These are phyloP conservation scores for Eupeodes luniger DNA, from an alignment of 2,888 invertebrate genomes.

Conservation along the genomic window DNA sequence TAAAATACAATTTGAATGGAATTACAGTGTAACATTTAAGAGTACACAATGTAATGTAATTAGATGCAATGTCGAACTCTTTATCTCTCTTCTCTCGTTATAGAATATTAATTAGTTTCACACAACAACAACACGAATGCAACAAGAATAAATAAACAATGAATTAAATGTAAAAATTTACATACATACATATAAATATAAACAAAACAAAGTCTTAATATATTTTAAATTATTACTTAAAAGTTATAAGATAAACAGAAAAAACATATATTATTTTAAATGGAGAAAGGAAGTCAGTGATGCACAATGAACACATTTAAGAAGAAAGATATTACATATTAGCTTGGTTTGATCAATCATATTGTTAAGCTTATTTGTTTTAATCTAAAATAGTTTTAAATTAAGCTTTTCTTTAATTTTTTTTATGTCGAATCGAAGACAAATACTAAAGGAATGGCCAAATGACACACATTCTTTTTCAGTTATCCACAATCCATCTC, in stretches of 20 bases:
- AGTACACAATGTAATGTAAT: slow-evolving; percentile 22
- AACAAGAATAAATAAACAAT: slow-evolving; percentile 41
- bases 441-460: no score
- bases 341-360: slow-evolving; percentile 43
- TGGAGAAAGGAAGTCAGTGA: not conserved
- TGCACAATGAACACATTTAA: not conserved
- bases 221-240: not conserved
- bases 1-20: slow-evolving; percentile 33
- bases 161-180: not conserved
- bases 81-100: slow-evolving; percentile 57
- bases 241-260: not conserved
- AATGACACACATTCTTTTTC: no score
- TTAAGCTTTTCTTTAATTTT: no score
- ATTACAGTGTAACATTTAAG: slow-evolving; percentile 37
- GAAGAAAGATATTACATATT: not conserved
- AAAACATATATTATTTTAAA: not conserved
- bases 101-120: slow-evolving; percentile 68
- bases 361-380: no score
- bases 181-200: not conserved
- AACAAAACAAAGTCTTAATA: not conserved
- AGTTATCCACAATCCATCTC: no score
- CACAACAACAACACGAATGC: slow-evolving; percentile 52
- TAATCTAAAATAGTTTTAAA: no score
- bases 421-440: no score
- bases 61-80: slow-evolving; percentile 51